A percentile compares a stretch with the other conserved stretches of the same genome.
Evolutionary conservation across 2,113 vertebrate genomes (phyloP).

Genomic region (Camelus bactrianus): DNA sequence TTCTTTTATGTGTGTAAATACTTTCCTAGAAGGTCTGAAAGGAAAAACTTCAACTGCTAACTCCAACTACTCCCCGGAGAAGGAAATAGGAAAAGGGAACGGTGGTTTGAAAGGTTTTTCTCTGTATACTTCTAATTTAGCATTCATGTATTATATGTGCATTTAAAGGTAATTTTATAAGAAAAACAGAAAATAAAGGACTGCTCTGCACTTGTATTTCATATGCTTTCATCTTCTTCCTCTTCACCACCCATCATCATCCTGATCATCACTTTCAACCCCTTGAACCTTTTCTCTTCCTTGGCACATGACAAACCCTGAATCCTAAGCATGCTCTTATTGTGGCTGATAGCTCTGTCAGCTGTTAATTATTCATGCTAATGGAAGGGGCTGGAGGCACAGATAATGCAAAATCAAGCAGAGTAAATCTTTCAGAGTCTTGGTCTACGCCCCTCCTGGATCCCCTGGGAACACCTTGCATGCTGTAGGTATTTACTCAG

Average conservation of each 20-base stretch:
- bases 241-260: conserved; percentile 17
- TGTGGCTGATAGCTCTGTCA: conserved; percentile 65
- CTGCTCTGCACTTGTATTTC: conserved; percentile 12
- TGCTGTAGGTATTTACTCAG: conserved; percentile 77
- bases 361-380: conserved; percentile 83
- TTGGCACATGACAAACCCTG: conserved; percentile 60
- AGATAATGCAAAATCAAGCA: conserved; percentile 79
- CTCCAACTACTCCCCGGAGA: conserved; percentile 2
- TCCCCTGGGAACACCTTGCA: conserved; percentile 65
- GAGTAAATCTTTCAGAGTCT: conserved; percentile 75
- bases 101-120: not conserved
- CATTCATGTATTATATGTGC: not conserved
- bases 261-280: conserved; percentile 49
- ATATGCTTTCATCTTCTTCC: conserved; percentile 38
- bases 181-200: conserved; percentile 53
- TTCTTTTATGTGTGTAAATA: conserved; percentile 21
- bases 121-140: conserved; percentile 53
- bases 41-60: conserved; percentile 33
- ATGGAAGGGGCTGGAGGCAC: conserved; percentile 78
- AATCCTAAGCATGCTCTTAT: conserved; percentile 69
- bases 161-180: conserved; percentile 59
- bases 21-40: conserved; percentile 33
- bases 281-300: conserved; percentile 62
- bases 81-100: not conserved
- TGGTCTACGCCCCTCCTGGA: conserved; percentile 31